Evolutionary conservation across 2,888 invertebrate species (phyloP), one percentile per base, ranked within the genome.

Genomic region (Noctua comes): DNA sequence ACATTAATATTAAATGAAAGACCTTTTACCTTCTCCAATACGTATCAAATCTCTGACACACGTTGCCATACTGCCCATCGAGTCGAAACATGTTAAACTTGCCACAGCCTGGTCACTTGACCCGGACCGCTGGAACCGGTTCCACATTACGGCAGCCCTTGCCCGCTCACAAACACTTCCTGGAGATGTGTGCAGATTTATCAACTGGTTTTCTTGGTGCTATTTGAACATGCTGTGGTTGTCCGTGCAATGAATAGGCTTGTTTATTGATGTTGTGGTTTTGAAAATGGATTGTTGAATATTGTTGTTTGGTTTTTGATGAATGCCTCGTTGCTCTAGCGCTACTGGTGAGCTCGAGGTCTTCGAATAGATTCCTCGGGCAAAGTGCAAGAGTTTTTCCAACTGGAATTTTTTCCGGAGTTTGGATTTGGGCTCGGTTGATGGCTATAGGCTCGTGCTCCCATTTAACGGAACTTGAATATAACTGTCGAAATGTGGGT

Each of bases 101-200:
- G 83, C 83, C 71, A 76, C 76, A 76, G 64, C 21, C 18, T 73
- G 48, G 27, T 71, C 27, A 54, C 76, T 76, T 88, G 88, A 87
- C 86, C 88, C 43, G n/a, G 77, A 87, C 88, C 80, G 79, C 87
- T 87, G 51, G 8, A 16, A 82, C 87, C 68, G 73, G 87, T 76
- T 83, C n/a, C n/a, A 18, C 18, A 77, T 88, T 78, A 86, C 79
- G 18, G 57, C 70, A 86, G 83, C 86, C 79, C 81, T 86, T 73
- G 80, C 27, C 24, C 65, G 48, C 36, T 66, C 76, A 65, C 59
- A 27, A 66, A 24, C 31, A 83, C 79, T 88, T 88, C 88, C 88
- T 88, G 71, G 79, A 76, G 68, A 80, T 69, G 72, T 72, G 57
- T 78, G 84, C 86, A 74, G 86, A 85, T 83, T 83, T 78, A 59